Conservation (phyloP, 2,797 vertebrate genomes). For the Pachyuromys duprasi region DNA sequence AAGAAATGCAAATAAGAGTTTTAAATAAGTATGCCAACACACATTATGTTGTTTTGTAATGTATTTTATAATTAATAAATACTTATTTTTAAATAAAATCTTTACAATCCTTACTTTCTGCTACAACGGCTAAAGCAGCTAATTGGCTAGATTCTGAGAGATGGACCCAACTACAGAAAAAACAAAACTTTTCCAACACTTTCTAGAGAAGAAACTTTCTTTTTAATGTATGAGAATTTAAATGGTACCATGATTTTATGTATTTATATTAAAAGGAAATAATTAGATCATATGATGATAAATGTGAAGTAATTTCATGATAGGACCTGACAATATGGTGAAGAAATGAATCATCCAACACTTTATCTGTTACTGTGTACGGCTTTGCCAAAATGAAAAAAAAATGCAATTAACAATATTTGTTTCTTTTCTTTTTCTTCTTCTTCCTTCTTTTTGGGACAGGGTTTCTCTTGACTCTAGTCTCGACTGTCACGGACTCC, state of each 20-base stretch:
- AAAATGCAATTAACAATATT: background rate
- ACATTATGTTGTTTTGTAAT: background rate
- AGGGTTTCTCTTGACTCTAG: too few species aligned
- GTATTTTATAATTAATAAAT: constrained; percentile 47
- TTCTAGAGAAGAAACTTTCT: constrained; percentile 38
- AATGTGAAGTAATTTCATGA: constrained; percentile 23
- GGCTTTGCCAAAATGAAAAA: constrained; percentile 60
- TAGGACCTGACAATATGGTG: constrained; percentile 15
- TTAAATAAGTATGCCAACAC: too few species aligned
- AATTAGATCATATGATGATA: constrained; percentile 36
- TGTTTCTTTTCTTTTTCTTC: background rate
- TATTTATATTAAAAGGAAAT: constrained; percentile 47
- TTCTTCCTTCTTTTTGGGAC: too few species aligned
- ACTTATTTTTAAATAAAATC: constrained; percentile 54
- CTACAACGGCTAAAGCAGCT: constrained; percentile 28
- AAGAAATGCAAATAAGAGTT: too few species aligned
- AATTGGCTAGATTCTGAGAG: constrained; percentile 39
- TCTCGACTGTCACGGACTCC: background rate
- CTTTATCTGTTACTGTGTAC: constrained; percentile 34
- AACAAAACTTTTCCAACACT: background rate
- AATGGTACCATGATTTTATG: background rate
- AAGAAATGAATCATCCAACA: constrained; percentile 19
- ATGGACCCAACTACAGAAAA: constrained; percentile 37
- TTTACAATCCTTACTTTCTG: constrained; percentile 50
- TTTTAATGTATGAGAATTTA: constrained; percentile 65